Conservation (phyloP, 2,797 vertebrate species). For the Sparidentex hasta region DNA sequence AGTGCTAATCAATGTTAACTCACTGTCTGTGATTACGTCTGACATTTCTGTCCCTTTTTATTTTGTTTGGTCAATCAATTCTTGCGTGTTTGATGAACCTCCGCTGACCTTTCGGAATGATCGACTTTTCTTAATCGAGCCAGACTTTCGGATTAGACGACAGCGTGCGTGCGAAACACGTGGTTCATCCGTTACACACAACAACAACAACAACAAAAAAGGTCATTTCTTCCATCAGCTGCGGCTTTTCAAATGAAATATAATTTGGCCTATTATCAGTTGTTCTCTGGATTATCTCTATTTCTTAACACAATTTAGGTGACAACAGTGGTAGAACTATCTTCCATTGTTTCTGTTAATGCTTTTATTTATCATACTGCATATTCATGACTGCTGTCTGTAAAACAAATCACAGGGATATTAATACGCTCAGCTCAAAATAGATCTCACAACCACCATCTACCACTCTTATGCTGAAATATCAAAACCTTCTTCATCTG, state of each 20-base stretch:
- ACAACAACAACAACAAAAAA: background rate
- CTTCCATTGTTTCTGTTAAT: background rate
- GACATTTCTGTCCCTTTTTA: background rate
- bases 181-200: background rate
- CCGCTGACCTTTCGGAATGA: background rate
- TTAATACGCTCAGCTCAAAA: background rate
- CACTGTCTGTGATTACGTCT: slow-evolving; percentile 21
- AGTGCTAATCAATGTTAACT: slow-evolving; percentile 69
- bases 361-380: slow-evolving; percentile 1
- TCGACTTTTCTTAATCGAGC: background rate
- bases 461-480: background rate
- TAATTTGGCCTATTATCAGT: background rate
- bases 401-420: background rate
- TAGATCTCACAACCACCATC: too few species aligned
- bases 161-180: background rate
- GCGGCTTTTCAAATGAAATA: background rate
- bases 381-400: slow-evolving; percentile 1
- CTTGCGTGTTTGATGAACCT: background rate
- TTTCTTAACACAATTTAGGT: background rate
- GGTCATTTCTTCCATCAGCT: background rate
- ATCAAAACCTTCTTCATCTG: background rate
- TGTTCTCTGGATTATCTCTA: background rate
- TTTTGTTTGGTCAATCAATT: background rate
- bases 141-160: background rate
- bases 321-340: background rate